phyloP scores from a whole-genome alignment of 2,888 invertebrate genomes.

The Encarsia formosa region DNA sequence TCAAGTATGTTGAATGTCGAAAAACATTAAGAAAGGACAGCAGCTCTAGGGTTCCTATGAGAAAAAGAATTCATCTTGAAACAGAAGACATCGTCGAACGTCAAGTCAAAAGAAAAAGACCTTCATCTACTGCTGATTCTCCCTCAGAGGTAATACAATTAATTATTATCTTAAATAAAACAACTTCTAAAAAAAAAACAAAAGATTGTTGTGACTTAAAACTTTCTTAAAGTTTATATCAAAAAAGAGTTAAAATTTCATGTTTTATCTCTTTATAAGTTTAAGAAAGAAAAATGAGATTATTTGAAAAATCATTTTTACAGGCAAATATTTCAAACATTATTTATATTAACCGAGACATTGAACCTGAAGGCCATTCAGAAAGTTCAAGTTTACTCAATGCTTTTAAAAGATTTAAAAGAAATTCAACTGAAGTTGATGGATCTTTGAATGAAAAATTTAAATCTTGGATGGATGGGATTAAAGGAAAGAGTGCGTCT shows the following conservation, averaged over 20 bases:
- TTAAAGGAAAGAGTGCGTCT: constrained; percentile 5
- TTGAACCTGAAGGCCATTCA: constrained; percentile 21
- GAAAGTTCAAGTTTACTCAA: constrained; percentile 20
- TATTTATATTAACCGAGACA: constrained; percentile 30
- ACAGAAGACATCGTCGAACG: constrained; percentile 34
- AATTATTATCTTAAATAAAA: neutral
- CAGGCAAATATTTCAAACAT: constrained; percentile 28
- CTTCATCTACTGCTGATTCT: constrained; percentile 14
- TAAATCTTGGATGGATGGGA: constrained; percentile 21
- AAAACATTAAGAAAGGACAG: constrained; percentile 63
- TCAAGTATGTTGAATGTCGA: constrained; percentile 57
- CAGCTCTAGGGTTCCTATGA: constrained; percentile 60
- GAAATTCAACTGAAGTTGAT: constrained; percentile 4
- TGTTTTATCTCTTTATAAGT: too few relatives aligned
- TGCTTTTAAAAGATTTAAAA: constrained; percentile 23
- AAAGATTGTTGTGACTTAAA: too few relatives aligned
- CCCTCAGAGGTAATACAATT: constrained; percentile 21
- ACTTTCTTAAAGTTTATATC: too few relatives aligned
- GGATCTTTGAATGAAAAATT: constrained; percentile 14
- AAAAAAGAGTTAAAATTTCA: too few relatives aligned
- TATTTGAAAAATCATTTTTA: constrained; percentile 5
- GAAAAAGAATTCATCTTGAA: constrained; percentile 55
- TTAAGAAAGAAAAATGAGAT: too few relatives aligned
- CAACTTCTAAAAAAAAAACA: neutral
- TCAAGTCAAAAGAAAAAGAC: constrained; percentile 35